phyloP scores from a whole-genome alignment of 1,140 invertebrate species.

The Berghia stephanieae region DNA sequence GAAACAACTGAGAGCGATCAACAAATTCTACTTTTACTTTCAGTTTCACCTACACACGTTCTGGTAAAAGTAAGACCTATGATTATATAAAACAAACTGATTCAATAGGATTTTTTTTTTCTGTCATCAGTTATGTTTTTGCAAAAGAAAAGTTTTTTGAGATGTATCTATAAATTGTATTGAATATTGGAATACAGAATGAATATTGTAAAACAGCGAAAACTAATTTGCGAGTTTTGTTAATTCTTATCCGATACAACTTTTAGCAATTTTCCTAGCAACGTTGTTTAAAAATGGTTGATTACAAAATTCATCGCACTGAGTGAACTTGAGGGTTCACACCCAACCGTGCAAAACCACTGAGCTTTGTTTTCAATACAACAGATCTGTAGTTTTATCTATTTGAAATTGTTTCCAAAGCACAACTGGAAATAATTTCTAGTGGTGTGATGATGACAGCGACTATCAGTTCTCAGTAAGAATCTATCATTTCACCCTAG shows the following conservation, averaged over 20 bases:
- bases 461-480: too few relatives aligned
- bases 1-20: too few relatives aligned
- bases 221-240: background rate
- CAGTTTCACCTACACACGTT: too few relatives aligned
- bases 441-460: background rate
- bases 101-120: background rate
- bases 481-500: too few relatives aligned
- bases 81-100: too few relatives aligned
- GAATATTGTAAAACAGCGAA: background rate
- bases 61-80: too few relatives aligned
- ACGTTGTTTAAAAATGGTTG: constrained; percentile 28
- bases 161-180: background rate
- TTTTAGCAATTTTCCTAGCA: constrained; percentile 16
- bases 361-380: background rate
- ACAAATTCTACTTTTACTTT: too few relatives aligned
- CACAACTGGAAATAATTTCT: background rate
- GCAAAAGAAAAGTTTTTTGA: background rate
- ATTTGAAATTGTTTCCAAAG: background rate
- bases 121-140: background rate
- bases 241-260: too few relatives aligned
- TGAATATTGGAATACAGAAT: background rate
- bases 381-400: background rate
- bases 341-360: too few relatives aligned
- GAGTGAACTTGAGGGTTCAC: too few relatives aligned
- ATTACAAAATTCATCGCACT: too few relatives aligned